Evolutionary conservation across 2,888 invertebrate species (phyloP), one percentile per base, ranked within the genome.

Genomic region (Apomyelois bistriatella): DNA sequence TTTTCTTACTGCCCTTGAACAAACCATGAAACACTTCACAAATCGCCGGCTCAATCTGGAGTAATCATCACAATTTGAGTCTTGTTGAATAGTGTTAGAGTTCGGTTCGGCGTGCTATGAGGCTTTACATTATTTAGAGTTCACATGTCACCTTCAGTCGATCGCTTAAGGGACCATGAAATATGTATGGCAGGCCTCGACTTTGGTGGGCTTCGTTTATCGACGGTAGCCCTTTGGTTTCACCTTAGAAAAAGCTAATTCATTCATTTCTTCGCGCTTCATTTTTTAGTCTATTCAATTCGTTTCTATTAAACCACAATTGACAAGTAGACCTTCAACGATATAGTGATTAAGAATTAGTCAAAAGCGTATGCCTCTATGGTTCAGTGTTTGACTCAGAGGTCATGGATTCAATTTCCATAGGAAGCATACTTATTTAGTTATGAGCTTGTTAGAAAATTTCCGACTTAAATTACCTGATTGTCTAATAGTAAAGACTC

Each of bases 121-220:
- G 3, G 10, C 32, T 32, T 32, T 46, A 46, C 32, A 46, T 46
- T 46, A 46, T 46, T 46, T 46, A 46, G 16, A 16, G 32, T 46
- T 46, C 46, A 46, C 46, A 46, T 46, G 46, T 46, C 46, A 30
- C 46, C 32, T 46, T 32, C 46, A 46, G 15, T 16, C 46, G 46
- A 43, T 43, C 46, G 46, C 46, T 15, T 46, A 28, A 2, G 42
- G 48, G 43, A 48, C 53, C 53, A 56, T 60, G 58, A 58, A 56
- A 60, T 54, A 60, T 60, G 54, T 60, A 60, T 53, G 42, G 53
- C 48, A 46, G 53, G 38, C 57, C 55, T 53, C 59, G 56, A 28
- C 55, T 52, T 48, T 58, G 53, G 54, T 58, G 53, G 50, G 35
- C 12, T 48, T 61, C 56, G 61, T 62, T 62, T 67, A 67, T 68